These are phyloP conservation scores for Actenoides lindsayi DNA, from an alignment of 2,113 vertebrate genomes.

Conservation along the genomic window DNA sequence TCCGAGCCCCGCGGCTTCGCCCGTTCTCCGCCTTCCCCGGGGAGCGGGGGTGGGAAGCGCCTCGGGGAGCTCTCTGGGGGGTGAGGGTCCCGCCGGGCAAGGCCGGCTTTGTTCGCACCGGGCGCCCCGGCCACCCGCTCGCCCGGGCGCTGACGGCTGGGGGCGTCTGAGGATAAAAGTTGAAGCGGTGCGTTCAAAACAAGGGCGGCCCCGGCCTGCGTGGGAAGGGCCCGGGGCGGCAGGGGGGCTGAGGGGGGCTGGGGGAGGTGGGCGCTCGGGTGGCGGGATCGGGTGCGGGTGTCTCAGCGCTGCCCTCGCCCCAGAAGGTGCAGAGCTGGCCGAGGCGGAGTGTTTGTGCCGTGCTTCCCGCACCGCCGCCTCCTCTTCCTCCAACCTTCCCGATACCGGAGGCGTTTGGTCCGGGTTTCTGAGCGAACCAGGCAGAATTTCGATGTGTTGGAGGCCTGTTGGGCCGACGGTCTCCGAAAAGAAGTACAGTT, in stretches of 20 bases:
- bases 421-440: fast-evolving
- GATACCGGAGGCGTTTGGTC: no score
- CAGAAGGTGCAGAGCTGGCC: neutral
- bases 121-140: neutral
- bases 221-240: neutral
- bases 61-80: neutral
- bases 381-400: neutral
- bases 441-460: fast-evolving
- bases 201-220: neutral
- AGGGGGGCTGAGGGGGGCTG: no score
- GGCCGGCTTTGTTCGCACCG: neutral
- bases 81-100: neutral
- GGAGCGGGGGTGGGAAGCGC: neutral
- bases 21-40: neutral
- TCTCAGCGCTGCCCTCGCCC: neutral
- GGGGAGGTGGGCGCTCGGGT: neutral
- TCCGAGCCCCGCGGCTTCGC: no score
- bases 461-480: fast-evolving
- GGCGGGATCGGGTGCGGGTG: neutral
- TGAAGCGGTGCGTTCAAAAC: neutral
- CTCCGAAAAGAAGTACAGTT: neutral
- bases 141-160: conserved; percentile 6
- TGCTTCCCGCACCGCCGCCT: fast-evolving
- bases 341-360: neutral
- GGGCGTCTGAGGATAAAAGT: conserved; percentile 24